These are phyloP conservation scores for Eugnorisma glareosa DNA, from an alignment of 2,888 invertebrate species.

Conservation along the genomic window DNA sequence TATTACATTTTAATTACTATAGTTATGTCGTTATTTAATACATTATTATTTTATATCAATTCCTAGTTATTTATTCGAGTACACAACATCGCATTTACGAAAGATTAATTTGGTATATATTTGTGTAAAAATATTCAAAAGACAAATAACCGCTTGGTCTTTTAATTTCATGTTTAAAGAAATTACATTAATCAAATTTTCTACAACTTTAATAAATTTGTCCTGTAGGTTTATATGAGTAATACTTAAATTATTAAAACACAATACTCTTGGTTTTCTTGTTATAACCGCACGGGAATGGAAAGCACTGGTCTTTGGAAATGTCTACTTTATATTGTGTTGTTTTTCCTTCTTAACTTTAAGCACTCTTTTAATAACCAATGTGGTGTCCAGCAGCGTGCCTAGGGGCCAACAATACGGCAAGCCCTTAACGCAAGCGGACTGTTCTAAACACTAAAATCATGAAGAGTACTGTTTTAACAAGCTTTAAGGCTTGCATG, in stretches of 20 bases:
- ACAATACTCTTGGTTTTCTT: constrained; percentile 17
- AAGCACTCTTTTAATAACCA: constrained; percentile 1
- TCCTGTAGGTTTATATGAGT: not conserved
- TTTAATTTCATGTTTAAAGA: constrained; percentile 14
- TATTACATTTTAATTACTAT: not conserved
- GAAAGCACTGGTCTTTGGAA: constrained; percentile 35
- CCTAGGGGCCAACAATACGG: too few species aligned
- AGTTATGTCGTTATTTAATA: too few species aligned
- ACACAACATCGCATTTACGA: not conserved
- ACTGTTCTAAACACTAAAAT: too few species aligned
- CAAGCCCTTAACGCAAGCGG: too few species aligned
- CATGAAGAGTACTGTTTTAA: too few species aligned
- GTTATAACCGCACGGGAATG: constrained; percentile 35
- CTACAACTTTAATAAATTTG: not conserved
- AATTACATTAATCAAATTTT: not conserved
- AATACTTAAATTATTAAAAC: not conserved
- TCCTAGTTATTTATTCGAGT: constrained; percentile 4
- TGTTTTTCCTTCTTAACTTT: not conserved
- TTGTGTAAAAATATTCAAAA: not conserved
- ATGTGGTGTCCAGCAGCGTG: too few species aligned
- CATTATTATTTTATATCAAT: not conserved
- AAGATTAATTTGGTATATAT: not conserved
- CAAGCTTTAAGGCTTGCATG: too few species aligned
- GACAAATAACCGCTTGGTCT: not conserved
- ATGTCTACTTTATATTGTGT: not conserved